A percentile compares a stretch with the other conserved stretches of the same genome.
Evolutionary conservation across 2,888 invertebrate species (phyloP).

Genomic region (Apocheima hispidaria): DNA sequence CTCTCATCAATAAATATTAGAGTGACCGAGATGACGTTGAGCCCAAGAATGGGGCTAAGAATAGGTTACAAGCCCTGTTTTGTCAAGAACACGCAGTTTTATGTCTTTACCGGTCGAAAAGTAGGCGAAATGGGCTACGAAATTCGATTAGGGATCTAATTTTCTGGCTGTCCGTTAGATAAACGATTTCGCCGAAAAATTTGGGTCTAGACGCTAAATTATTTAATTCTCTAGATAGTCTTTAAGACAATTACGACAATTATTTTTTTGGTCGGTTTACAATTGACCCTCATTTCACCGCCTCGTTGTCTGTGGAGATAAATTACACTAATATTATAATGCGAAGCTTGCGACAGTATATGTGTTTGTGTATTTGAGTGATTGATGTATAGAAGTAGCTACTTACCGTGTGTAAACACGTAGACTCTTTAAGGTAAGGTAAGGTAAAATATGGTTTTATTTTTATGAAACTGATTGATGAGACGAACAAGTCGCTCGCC

Average conservation of each 20-base stretch:
- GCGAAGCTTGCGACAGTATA: no score
- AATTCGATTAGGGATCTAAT: slow-evolving; percentile 13
- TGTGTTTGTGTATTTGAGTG: not conserved
- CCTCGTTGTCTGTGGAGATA: not conserved
- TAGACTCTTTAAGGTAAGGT: no score
- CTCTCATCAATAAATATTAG: no score
- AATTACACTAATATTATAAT: not conserved
- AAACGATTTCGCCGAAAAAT: not conserved
- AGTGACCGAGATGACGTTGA: no score
- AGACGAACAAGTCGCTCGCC: no score
- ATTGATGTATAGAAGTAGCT: no score
- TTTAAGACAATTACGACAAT: not conserved
- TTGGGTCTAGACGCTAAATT: not conserved
- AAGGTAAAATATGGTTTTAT: no score
- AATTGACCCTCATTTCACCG: not conserved
- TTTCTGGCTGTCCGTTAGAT: slow-evolving; percentile 5
- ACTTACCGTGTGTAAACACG: no score
- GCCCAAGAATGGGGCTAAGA: no score
- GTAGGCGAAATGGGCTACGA: not conserved
- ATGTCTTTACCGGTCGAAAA: not conserved
- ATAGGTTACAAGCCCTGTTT: no score
- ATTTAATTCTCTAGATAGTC: not conserved
- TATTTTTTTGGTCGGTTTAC: not conserved
- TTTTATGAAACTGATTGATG: no score
- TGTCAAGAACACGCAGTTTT: slow-evolving; percentile 4